Percentiles rank a stretch among this genome's conserved stretches.
phyloP scores from a whole-genome alignment of 1,140 invertebrate species.

The Coenobita brevimanus region DNA sequence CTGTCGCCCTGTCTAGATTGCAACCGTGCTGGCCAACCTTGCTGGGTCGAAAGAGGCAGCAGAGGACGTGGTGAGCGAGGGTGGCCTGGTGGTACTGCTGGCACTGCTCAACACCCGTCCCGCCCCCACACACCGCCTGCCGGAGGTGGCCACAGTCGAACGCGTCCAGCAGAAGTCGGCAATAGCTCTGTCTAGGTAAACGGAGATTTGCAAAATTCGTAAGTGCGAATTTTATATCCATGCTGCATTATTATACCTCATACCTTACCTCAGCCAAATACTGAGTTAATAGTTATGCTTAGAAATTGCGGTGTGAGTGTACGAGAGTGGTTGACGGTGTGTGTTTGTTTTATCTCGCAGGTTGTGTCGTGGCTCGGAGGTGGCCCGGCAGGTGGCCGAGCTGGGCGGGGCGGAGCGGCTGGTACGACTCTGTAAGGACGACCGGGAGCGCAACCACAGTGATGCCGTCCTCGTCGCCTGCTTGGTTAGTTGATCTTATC shows the following conservation, averaged over 20 bases:
- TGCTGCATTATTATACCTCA: too few relatives aligned
- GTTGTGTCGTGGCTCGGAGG: constrained; percentile 82
- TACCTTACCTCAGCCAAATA: too few relatives aligned
- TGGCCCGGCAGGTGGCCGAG: constrained; percentile 83
- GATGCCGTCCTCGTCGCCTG: constrained; percentile 84
- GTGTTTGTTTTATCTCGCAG: constrained; percentile 75
- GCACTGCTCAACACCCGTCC: constrained; percentile 83
- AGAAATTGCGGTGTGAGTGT: too few relatives aligned
- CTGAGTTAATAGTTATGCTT: too few relatives aligned
- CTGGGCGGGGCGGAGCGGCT: constrained; percentile 85
- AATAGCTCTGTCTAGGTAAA: constrained; percentile 88
- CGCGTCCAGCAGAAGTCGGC: constrained; percentile 88
- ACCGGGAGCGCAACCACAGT: constrained; percentile 81
- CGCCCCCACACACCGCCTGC: constrained; percentile 72
- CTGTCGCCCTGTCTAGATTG: constrained; percentile 74
- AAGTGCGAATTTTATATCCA: too few relatives aligned
- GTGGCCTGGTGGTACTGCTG: constrained; percentile 82
- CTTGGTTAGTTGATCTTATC: constrained; percentile 79
- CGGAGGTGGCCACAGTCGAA: constrained; percentile 81
- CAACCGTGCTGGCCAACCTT: constrained; percentile 87
- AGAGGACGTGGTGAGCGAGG: constrained; percentile 71
- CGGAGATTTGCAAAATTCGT: too few relatives aligned
- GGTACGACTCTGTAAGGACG: constrained; percentile 81
- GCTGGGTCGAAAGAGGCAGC: constrained; percentile 80
- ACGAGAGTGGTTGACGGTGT: not conserved